These are phyloP conservation scores for Aquatica leii DNA, from an alignment of 2,888 invertebrate genomes.

Conservation along the genomic window DNA sequence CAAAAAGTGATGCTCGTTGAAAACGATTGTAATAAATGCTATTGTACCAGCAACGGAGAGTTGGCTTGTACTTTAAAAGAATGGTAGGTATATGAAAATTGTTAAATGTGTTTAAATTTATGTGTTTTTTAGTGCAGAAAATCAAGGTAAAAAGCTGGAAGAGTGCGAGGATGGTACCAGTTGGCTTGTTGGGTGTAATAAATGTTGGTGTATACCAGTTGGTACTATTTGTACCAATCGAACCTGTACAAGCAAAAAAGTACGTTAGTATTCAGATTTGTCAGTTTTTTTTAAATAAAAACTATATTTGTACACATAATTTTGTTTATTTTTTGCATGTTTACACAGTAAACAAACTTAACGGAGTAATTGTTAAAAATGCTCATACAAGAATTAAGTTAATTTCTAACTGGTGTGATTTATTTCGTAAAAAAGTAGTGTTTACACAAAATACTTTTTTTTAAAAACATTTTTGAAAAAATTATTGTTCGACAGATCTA, in stretches of 20 bases:
- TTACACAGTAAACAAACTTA: too few species aligned
- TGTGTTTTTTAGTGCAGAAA: not conserved
- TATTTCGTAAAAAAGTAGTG: too few species aligned
- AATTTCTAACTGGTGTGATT: too few species aligned
- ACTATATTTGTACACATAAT: too few species aligned
- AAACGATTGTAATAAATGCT: conserved; percentile 5
- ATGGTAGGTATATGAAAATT: not conserved
- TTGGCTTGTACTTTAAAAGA: not conserved
- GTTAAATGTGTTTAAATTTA: not conserved
- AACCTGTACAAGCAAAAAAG: not conserved
- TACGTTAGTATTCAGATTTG: too few species aligned
- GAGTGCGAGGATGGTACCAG: conserved; percentile 3
- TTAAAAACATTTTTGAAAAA: too few species aligned
- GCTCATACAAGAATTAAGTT: too few species aligned
- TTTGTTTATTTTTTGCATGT: too few species aligned
- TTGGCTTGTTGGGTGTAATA: conserved; percentile 18
- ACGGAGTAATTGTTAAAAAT: too few species aligned
- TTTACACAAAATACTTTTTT: too few species aligned
- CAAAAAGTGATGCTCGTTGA: not conserved
- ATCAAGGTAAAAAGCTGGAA: not conserved
- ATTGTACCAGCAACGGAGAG: not conserved
- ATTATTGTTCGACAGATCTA: too few species aligned
- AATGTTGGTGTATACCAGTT: conserved; percentile 22
- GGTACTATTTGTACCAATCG: conserved; percentile 17
- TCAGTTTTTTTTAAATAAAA: too few species aligned